Percentiles rank a stretch among this genome's conserved stretches.
These are phyloP conservation scores for Lepidocolaptes lacrymiger DNA, from an alignment of 2,797 vertebrate species.

Conservation along the genomic window DNA sequence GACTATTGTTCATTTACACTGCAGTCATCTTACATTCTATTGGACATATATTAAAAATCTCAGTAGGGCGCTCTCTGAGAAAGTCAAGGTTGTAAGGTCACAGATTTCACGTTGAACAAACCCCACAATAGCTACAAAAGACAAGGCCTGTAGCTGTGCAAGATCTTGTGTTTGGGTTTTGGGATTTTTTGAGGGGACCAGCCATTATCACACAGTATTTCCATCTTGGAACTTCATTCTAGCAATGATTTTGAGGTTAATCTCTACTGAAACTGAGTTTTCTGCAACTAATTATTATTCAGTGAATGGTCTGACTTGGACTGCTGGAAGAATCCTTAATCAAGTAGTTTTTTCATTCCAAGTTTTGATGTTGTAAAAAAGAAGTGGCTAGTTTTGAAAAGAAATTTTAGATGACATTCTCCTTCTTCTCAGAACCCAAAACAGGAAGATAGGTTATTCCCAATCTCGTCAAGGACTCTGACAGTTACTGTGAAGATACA, in stretches of 20 bases:
- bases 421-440: constrained; percentile 23
- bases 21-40: neutral
- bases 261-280: neutral
- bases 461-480: constrained; percentile 16
- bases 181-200: neutral
- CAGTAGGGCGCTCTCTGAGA: neutral
- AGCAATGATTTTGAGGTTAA: neutral
- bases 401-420: constrained; percentile 30
- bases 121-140: neutral
- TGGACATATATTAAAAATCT: constrained; percentile 10
- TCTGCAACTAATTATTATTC: constrained; percentile 38
- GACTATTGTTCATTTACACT: neutral
- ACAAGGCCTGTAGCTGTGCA: neutral
- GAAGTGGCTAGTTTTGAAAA: constrained; percentile 26
- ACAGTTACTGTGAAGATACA: constrained; percentile 45
- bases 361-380: constrained; percentile 9
- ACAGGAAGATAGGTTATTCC: neutral
- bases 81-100: constrained; percentile 39
- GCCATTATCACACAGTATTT: neutral
- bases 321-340: neutral
- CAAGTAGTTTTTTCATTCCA: neutral
- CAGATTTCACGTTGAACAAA: constrained; percentile 42
- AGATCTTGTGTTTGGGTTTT: neutral
- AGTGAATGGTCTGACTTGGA: neutral
- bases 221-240: neutral